Evolutionary conservation across 2,113 vertebrate species (phyloP).

Genomic region (Centrocercus urophasianus): DNA sequence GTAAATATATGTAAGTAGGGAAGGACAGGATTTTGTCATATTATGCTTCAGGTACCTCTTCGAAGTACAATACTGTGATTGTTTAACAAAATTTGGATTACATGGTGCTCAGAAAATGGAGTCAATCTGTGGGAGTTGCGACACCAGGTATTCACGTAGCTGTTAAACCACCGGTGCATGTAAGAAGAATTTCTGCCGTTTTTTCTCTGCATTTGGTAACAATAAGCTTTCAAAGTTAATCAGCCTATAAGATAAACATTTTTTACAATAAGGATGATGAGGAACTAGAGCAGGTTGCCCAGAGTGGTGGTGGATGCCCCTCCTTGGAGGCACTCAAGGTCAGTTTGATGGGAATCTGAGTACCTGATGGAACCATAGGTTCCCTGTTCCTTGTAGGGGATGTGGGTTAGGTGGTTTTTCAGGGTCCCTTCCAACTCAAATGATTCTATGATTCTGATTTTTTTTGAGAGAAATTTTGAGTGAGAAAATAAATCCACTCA

Average conservation of each 20-base stretch:
- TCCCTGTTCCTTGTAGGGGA: no score
- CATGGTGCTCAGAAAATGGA: background rate
- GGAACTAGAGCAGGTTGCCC: no score
- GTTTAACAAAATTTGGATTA: background rate
- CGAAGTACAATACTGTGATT: accelerated
- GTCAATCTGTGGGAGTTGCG: accelerated
- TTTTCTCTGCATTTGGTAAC: background rate
- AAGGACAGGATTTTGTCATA: background rate
- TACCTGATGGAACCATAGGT: no score
- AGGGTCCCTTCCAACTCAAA: no score
- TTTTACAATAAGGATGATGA: no score
- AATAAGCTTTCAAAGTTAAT: background rate
- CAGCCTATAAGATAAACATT: background rate
- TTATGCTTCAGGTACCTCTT: background rate
- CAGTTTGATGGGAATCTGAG: no score
- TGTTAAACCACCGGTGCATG: background rate
- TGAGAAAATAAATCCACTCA: background rate
- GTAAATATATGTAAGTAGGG: background rate
- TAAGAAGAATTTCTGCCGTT: background rate
- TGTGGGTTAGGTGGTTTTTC: no score
- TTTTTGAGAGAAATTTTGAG: background rate
- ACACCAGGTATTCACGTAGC: background rate
- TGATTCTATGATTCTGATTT: no score
- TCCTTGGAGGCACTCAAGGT: no score
- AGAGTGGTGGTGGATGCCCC: no score